Conservation (phyloP, 2,797 vertebrate genomes). For the Diceros bicornis region DNA sequence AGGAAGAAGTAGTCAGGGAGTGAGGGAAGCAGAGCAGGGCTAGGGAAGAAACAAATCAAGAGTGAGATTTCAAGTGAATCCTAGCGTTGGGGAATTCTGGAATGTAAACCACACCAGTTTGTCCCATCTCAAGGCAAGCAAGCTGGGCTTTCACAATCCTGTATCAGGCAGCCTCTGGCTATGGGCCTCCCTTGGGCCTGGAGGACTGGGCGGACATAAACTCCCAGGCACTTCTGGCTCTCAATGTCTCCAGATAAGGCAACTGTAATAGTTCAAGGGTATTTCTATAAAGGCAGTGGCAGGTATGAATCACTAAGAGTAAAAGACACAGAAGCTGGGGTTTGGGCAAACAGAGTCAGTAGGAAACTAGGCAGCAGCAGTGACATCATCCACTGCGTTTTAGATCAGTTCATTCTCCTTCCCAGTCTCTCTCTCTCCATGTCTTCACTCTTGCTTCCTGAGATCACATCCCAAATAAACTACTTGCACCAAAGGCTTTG, state of each 20-base stretch:
- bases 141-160: background rate
- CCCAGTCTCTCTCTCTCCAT: background rate
- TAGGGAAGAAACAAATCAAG: background rate
- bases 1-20: background rate
- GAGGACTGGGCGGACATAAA: background rate
- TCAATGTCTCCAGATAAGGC: background rate
- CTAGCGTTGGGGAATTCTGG: background rate
- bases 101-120: background rate
- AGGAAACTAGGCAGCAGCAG: background rate
- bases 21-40: background rate
- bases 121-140: background rate
- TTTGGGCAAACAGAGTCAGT: background rate
- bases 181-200: background rate
- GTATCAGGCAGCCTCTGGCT: background rate
- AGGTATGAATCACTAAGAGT: background rate
- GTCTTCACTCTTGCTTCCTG: background rate
- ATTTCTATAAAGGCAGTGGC: background rate
- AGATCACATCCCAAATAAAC: conserved; percentile 1
- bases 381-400: background rate
- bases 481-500: background rate
- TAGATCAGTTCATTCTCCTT: background rate
- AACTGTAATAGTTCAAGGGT: background rate
- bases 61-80: background rate
- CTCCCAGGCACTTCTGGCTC: background rate
- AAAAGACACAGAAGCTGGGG: background rate